Conservation (phyloP, 2,888 invertebrate genomes). For the Aethes cnicana region DNA sequence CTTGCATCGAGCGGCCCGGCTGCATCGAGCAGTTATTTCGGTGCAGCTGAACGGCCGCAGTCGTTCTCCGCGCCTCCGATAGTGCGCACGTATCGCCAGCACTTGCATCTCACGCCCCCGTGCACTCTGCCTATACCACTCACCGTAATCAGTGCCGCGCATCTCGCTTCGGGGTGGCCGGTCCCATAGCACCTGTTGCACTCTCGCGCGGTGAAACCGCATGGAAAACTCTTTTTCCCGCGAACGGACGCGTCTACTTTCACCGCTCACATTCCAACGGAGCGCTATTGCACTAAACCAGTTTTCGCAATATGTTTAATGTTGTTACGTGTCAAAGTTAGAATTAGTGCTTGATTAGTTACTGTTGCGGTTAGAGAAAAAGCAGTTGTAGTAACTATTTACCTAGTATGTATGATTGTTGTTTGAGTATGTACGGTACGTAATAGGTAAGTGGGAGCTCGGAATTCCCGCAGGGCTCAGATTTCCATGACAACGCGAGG, state of each 20-base stretch:
- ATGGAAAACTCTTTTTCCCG: constrained; percentile 78
- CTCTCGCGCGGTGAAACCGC: constrained; percentile 75
- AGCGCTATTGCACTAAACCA: constrained; percentile 58
- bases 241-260: constrained; percentile 77
- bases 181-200: constrained; percentile 60
- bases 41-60: constrained; percentile 72
- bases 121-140: background rate
- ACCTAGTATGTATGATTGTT: constrained; percentile 26
- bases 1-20: constrained; percentile 76
- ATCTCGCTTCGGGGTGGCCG: constrained; percentile 26
- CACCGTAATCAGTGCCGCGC: constrained; percentile 27
- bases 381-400: constrained; percentile 12
- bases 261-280: constrained; percentile 71
- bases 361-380: constrained; percentile 2
- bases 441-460: constrained; percentile 9
- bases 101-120: constrained; percentile 39
- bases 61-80: constrained; percentile 67
- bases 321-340: constrained; percentile 53
- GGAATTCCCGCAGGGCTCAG: constrained; percentile 34
- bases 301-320: constrained; percentile 51
- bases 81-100: constrained; percentile 63
- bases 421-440: constrained; percentile 4
- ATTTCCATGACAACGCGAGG: constrained; percentile 39
- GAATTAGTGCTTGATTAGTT: constrained; percentile 47
- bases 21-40: constrained; percentile 80